Percentiles rank a stretch among this genome's conserved stretches.
These are phyloP conservation scores for Actenoides lindsayi DNA, from an alignment of 2,113 vertebrate genomes.

Conservation along the genomic window DNA sequence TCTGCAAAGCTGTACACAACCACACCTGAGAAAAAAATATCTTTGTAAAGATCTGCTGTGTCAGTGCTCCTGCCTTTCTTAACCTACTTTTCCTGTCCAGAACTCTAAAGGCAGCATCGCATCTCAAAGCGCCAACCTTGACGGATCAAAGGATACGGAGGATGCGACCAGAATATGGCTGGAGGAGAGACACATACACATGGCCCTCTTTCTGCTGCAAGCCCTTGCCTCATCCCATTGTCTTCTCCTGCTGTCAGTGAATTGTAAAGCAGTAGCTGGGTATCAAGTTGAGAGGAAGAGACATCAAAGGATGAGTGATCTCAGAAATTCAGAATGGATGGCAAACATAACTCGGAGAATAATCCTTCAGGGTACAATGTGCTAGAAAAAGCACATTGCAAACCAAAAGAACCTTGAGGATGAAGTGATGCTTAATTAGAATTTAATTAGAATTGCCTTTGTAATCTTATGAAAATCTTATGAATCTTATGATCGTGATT, in stretches of 20 bases:
- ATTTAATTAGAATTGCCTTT: background rate
- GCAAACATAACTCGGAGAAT: background rate
- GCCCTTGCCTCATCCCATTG: background rate
- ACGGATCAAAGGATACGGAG: background rate
- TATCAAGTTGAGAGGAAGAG: background rate
- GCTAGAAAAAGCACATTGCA: background rate
- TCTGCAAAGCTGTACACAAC: background rate
- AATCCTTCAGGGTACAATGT: background rate
- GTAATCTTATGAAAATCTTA: background rate
- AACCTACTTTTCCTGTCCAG: background rate
- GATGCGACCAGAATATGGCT: background rate
- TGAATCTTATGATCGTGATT: background rate
- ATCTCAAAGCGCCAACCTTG: accelerated
- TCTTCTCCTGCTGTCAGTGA: background rate
- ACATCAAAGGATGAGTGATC: background rate
- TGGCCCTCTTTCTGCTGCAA: background rate
- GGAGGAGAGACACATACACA: background rate
- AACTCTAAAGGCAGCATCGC: background rate
- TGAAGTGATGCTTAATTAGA: background rate
- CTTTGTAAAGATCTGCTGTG: background rate
- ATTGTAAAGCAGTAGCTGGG: background rate
- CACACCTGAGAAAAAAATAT: background rate
- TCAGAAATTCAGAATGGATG: background rate
- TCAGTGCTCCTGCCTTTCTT: background rate
- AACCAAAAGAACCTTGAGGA: background rate